These are phyloP conservation scores for Ardeotis arabs DNA, from an alignment of 2,113 vertebrate genomes.

Conservation along the genomic window DNA sequence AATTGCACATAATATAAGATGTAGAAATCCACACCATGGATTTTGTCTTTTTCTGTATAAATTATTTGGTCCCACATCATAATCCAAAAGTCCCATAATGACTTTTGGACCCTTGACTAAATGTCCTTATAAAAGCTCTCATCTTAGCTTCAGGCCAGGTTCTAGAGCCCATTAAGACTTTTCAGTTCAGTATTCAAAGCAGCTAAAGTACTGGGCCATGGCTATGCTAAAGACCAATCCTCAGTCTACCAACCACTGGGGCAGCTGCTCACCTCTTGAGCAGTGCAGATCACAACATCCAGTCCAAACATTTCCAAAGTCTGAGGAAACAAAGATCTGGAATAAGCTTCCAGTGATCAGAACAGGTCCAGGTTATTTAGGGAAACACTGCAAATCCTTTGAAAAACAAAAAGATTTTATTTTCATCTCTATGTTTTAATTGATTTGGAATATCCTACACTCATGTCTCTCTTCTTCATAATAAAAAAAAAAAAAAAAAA, in stretches of 20 bases:
- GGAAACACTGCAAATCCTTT: background rate
- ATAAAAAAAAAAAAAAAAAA: background rate
- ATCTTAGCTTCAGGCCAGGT: background rate
- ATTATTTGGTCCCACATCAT: background rate
- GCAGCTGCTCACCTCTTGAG: background rate
- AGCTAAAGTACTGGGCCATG: background rate
- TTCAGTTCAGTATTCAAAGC: background rate
- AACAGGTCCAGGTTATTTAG: background rate
- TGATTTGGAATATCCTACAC: background rate
- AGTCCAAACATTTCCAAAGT: background rate
- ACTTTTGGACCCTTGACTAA: background rate
- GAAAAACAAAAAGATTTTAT: background rate
- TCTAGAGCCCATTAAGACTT: background rate
- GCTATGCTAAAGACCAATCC: background rate
- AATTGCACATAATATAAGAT: background rate
- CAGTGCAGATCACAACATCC: background rate
- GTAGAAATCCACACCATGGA: background rate
- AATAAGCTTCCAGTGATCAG: background rate
- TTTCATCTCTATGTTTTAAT: background rate
- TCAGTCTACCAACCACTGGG: background rate
- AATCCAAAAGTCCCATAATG: background rate
- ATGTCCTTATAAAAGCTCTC: background rate
- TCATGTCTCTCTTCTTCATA: background rate
- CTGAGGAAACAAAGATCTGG: background rate
- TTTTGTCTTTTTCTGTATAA: background rate